phyloP scores from a whole-genome alignment of 1,140 invertebrate genomes.

The Plutomurus gul region DNA sequence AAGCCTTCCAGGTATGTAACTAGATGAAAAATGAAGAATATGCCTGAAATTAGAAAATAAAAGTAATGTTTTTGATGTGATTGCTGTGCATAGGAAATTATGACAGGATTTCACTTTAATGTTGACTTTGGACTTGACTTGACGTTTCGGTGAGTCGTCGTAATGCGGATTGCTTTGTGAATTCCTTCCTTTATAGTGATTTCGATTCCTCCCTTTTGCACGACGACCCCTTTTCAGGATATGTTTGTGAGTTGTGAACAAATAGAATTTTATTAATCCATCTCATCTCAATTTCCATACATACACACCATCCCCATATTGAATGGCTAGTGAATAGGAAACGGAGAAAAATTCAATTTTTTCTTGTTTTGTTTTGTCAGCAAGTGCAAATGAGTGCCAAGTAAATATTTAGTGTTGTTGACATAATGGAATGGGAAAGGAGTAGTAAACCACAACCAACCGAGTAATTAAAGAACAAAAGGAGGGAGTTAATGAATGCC shows the following conservation, averaged over 20 bases:
- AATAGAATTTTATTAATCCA: conserved; percentile 3
- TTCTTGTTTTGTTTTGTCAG: conserved; percentile 20
- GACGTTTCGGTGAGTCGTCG: conserved; percentile 11
- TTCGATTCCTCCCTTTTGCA: neutral
- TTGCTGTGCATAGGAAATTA: neutral
- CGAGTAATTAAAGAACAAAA: conserved; percentile 44
- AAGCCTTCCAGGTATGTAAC: too few relatives aligned
- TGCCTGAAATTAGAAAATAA: too few relatives aligned
- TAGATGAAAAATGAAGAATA: too few relatives aligned
- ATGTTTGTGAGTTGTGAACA: neutral
- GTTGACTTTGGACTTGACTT: conserved; percentile 15
- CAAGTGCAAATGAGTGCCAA: conserved; percentile 3
- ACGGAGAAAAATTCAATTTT: conserved; percentile 1
- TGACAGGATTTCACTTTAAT: neutral
- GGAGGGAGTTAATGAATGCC: conserved; percentile 42
- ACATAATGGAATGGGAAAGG: conserved; percentile 12
- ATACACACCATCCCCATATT: neutral
- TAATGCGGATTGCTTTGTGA: conserved; percentile 3
- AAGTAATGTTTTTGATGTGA: neutral
- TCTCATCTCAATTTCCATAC: conserved; percentile 7
- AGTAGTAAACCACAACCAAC: conserved; percentile 32
- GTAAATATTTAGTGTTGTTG: conserved; percentile 30
- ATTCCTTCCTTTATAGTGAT: neutral
- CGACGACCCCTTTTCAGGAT: neutral
- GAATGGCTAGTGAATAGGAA: conserved; percentile 5